Percentiles rank a stretch among this genome's conserved stretches.
Evolutionary conservation across 2,888 invertebrate species (phyloP).

Genomic region (Margaritifera margaritifera): DNA sequence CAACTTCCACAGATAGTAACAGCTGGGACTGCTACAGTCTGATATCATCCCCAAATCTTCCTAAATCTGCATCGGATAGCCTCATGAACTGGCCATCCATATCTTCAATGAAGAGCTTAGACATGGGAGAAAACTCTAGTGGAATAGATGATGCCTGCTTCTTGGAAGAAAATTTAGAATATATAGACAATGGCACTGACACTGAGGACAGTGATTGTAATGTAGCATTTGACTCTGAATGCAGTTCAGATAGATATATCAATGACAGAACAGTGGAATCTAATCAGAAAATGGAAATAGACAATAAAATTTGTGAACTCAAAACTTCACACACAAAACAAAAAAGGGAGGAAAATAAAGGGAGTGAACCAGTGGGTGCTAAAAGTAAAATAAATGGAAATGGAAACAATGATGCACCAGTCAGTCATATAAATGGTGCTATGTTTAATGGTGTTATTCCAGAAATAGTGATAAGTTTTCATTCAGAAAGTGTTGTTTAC

Average conservation of each 20-base stretch:
- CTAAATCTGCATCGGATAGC: constrained; percentile 30
- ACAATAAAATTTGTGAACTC: too few species aligned
- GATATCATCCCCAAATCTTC: constrained; percentile 45
- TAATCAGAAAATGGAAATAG: too few species aligned
- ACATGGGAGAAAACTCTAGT: constrained; percentile 32
- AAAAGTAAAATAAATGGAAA: constrained; percentile 5
- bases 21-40: constrained; percentile 62
- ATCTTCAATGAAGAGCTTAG: constrained; percentile 30
- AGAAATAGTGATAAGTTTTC: constrained; percentile 35
- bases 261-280: too few species aligned
- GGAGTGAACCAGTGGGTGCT: constrained; percentile 1
- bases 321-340: neutral
- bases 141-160: constrained; percentile 24
- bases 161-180: constrained; percentile 22
- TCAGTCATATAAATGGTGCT: constrained; percentile 8
- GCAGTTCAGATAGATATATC: neutral
- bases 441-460: constrained; percentile 15
- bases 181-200: constrained; percentile 42
- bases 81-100: constrained; percentile 24
- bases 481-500: constrained; percentile 35
- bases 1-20: constrained; percentile 43
- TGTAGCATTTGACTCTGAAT: neutral
- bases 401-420: neutral
- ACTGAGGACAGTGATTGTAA: constrained; percentile 13
- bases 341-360: neutral